Base-by-base conservation (phyloP, 2,888 invertebrate species). In the Mythimna albipuncta region DNA sequence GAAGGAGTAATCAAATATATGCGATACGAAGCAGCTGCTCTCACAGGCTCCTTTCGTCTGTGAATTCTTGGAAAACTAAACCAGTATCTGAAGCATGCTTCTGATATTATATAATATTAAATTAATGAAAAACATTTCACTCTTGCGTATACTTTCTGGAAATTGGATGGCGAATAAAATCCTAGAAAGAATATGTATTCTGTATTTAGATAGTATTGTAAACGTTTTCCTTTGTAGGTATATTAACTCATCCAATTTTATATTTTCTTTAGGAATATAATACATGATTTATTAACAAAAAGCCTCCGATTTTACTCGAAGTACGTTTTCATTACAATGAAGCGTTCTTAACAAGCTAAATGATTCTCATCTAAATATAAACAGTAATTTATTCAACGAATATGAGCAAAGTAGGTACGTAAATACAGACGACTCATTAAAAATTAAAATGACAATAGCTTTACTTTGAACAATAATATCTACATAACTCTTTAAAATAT, bases 311-410 rank as follows among this genome's bases (percentile, higher is more conserved):
- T 67, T 35, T 5, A 9, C 6, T 4, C 2, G 11, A 41, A 50
- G 26, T 9, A 44, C 2, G 0, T 38, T 57, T 64, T 57, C 21
- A 26, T 73, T 19, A 41, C n/a, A 32, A 61, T 50, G 64, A 59
- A 62, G 21, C 4, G 44, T 52, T 21, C 26, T 59, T 65, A 16
- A 63, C 62, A 81, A 81, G 63, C 54, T 54, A 65, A 76, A 54
- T 63, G 19, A 58, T 63, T 50, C 47, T 44, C 64, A 80, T 80
- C 75, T 77, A 54, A 77, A 74, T 80, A 77, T 74, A 54, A 81
- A 78, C 75, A 65, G 54, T 57, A 66, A 70, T 59, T 65, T 69
- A 76, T 81, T 78, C 81, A 75, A 69, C 19, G 75, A 77, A 74
- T 50, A 80, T 44, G 50, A 68, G 54, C 21, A 64, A 54, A 65